These are phyloP conservation scores for Diorhabda sublineata DNA, from an alignment of 1,140 invertebrate genomes.

Conservation along the genomic window DNA sequence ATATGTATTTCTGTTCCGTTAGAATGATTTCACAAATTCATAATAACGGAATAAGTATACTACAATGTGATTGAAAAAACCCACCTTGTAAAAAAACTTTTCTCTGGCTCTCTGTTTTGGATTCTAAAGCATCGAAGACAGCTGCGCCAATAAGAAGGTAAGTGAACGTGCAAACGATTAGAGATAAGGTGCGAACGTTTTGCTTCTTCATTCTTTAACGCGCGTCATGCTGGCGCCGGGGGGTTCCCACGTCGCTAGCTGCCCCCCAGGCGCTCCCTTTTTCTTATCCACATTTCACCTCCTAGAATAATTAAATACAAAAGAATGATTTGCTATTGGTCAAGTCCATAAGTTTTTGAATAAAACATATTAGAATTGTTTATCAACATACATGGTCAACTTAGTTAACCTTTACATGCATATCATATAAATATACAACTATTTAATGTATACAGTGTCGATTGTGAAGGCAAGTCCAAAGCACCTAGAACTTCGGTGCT, in stretches of 20 bases:
- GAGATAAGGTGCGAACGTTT: constrained; percentile 96
- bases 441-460: too few relatives aligned
- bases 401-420: not conserved
- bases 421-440: not conserved
- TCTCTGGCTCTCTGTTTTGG: constrained; percentile 84
- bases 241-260: constrained; percentile 44
- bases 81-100: constrained; percentile 78
- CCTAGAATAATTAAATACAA: constrained; percentile 21
- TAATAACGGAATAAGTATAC: too few relatives aligned
- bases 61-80: too few relatives aligned
- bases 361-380: not conserved
- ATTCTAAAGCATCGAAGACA: constrained; percentile 97
- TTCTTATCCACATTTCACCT: constrained; percentile 35
- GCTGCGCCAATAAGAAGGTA: constrained; percentile 98
- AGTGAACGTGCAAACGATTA: constrained; percentile 99
- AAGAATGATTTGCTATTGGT: not conserved
- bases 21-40: too few relatives aligned
- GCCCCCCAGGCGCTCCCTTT: constrained; percentile 36
- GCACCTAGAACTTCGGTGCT: too few relatives aligned
- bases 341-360: not conserved
- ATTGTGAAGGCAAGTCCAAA: too few relatives aligned
- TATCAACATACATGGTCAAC: not conserved
- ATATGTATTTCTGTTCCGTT: too few relatives aligned
- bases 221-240: constrained; percentile 46
- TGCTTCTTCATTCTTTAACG: constrained; percentile 82